Conservation (phyloP, 2,797 vertebrate species). For the Melanotaenia parkinsoni region DNA sequence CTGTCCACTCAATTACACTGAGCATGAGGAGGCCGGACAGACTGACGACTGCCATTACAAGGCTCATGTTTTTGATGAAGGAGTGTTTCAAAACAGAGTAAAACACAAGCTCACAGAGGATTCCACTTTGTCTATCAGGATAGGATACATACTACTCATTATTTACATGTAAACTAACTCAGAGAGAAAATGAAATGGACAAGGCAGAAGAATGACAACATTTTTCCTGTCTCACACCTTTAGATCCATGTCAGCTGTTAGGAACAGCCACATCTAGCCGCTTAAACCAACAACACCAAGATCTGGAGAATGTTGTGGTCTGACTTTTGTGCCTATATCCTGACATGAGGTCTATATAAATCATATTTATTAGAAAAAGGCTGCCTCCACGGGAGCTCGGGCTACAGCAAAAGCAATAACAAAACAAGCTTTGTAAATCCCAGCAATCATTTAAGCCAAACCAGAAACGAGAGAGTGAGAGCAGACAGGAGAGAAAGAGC, state of each 20-base stretch:
- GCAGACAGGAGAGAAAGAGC: not conserved
- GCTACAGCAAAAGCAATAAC: not conserved
- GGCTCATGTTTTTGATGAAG: not conserved
- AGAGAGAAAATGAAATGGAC: too few species aligned
- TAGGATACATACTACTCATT: not conserved
- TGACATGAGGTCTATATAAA: not conserved
- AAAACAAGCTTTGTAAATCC: not conserved
- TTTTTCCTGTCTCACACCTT: not conserved
- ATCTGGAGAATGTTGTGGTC: too few species aligned
- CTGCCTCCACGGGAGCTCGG: too few species aligned
- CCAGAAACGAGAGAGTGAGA: constrained; percentile 8
- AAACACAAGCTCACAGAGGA: too few species aligned
- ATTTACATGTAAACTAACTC: too few species aligned
- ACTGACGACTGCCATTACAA: not conserved
- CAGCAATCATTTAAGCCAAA: not conserved
- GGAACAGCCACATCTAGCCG: not conserved
- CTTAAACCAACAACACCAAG: not conserved
- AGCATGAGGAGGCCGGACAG: not conserved
- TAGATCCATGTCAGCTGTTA: not conserved
- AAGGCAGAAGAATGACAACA: too few species aligned
- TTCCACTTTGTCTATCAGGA: not conserved
- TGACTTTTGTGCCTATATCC: not conserved
- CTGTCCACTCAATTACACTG: not conserved
- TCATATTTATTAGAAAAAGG: too few species aligned
- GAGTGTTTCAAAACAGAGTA: not conserved